Evolutionary conservation across 2,113 vertebrate species (phyloP).

Genomic region (Acanthochromis polyacanthus): DNA sequence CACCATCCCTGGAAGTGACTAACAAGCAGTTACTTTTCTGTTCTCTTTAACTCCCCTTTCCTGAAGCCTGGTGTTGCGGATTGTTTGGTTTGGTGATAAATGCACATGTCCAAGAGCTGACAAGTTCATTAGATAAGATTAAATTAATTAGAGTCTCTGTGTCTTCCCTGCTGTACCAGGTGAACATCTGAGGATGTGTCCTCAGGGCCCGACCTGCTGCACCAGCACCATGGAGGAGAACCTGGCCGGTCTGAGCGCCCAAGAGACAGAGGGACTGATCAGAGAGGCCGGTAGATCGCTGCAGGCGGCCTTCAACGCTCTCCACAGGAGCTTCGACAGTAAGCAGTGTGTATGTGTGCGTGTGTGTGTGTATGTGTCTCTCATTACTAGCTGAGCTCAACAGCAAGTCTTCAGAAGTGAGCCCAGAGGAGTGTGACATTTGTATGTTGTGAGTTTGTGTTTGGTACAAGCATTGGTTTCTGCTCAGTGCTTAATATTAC

Average conservation of each 20-base stretch:
- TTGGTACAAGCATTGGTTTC: slow-evolving; percentile 40
- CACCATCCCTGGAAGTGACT: too few species aligned
- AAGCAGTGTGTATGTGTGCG: slow-evolving; percentile 70
- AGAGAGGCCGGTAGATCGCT: slow-evolving; percentile 89
- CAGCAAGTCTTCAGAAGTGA: slow-evolving; percentile 36
- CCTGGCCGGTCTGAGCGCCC: slow-evolving; percentile 87
- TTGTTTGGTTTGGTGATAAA: neutral
- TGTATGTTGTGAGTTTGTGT: slow-evolving; percentile 55
- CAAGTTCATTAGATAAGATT: neutral
- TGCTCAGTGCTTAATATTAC: slow-evolving; percentile 18
- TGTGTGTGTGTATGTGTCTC: slow-evolving; percentile 23
- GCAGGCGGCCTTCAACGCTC: slow-evolving; percentile 86
- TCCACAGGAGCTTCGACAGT: slow-evolving; percentile 94
- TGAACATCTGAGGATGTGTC: slow-evolving; percentile 94
- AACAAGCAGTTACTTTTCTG: too few species aligned
- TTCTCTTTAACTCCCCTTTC: too few species aligned
- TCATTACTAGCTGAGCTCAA: slow-evolving; percentile 63
- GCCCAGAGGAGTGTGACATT: slow-evolving; percentile 56
- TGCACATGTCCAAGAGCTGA: neutral
- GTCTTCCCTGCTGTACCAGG: slow-evolving; percentile 77
- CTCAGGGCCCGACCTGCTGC: slow-evolving; percentile 95
- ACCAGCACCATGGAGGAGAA: slow-evolving; percentile 95
- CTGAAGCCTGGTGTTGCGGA: neutral
- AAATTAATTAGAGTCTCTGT: neutral
- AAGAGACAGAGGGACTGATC: slow-evolving; percentile 91